Evolutionary conservation across 2,888 invertebrate genomes (phyloP), one percentile per base, ranked within the genome.

Genomic region (Noctua janthe): DNA sequence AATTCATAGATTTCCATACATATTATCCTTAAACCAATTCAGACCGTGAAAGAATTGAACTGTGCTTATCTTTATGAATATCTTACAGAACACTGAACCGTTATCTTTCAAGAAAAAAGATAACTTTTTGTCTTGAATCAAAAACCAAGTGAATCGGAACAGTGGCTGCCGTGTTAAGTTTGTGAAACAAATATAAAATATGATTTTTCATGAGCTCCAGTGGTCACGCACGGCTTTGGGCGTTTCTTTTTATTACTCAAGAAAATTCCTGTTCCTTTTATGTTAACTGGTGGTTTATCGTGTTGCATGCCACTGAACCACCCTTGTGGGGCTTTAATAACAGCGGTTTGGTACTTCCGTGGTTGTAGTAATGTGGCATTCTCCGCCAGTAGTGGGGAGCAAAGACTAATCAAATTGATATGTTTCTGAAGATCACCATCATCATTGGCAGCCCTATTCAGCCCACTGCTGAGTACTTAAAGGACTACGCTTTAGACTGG

Each of bases 241-340:
- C 92, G 92, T 94, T 94, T 92, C 93, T 94, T 94, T 94, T 94
- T 94, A 94, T 94, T 94, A 92, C 92, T 92, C 89, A 92, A 94
- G 94, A 93, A 91, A 95, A 94, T 94, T 93, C 92, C 91, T 94
- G 94, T 92, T 94, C 92, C 94, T 94, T 95, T 96, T 95, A 95
- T 94, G 94, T 94, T 94, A 95, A 94, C 94, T 92, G 93, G 93
- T 92, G 92, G 91, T 94, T 95, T 95, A 94, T 95, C 94, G 95
- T 94, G 94, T 95, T 94, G 94, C 95, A 95, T 95, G 95, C 94
- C 92, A 92, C 91, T 92, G 93, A 94, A 91, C 85, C 72, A 80
- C 93, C 91, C 90, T 91, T 87, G 91, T 92, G 86, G 88, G 92
- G 94, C 94, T 91, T 87, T 89, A 90, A 91, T 90, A 91, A 83